A percentile compares a stretch with the other conserved stretches of the same genome.
Conservation (phyloP, 2,113 vertebrate species). For the Hystrix brachyura region DNA sequence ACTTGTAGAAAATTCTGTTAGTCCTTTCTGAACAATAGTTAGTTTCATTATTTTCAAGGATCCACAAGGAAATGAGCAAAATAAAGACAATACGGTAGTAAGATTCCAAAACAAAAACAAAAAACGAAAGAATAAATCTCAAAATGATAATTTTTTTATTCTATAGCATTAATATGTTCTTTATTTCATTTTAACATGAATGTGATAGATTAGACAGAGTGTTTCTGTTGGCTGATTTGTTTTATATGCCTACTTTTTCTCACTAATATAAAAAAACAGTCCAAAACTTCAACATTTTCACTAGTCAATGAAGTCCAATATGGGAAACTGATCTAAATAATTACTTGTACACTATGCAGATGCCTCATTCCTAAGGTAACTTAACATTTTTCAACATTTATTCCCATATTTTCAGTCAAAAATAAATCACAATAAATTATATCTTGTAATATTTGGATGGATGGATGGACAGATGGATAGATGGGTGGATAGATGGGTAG, state of each 20-base stretch:
- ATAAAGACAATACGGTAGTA: not conserved
- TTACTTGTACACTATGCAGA: not conserved
- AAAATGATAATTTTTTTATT: not conserved
- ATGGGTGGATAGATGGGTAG: not conserved
- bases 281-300: conserved; percentile 2
- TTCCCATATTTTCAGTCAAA: not conserved
- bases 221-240: not conserved
- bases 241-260: not conserved
- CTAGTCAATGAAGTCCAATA: not conserved
- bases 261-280: not conserved
- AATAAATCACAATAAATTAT: conserved; percentile 18
- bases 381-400: not conserved
- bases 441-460: not conserved
- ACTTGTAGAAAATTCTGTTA: conserved; percentile 4
- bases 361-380: not conserved
- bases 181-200: not conserved
- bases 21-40: not conserved
- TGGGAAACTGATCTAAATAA: conserved; percentile 6
- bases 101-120: not conserved
- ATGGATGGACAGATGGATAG: not conserved
- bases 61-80: not conserved
- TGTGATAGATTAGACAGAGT: not conserved
- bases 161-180: not conserved
- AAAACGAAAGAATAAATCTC: not conserved
- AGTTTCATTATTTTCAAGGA: not conserved